Base-by-base conservation (phyloP, 2,797 vertebrate species). In the Pogonophryne albipinna region DNA sequence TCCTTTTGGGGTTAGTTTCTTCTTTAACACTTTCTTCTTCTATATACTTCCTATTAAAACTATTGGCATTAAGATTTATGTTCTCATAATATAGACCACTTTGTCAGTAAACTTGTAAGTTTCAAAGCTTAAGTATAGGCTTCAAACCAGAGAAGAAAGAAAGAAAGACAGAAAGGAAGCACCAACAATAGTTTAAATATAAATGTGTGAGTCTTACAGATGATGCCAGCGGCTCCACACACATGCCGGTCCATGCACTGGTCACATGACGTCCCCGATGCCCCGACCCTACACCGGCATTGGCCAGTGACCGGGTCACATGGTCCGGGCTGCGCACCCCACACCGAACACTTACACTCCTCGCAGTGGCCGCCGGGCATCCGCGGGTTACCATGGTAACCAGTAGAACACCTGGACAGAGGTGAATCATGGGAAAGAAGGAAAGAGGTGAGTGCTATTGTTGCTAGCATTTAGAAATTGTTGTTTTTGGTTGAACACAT, bases 261-360 rank as follows among this genome's bases (percentile, higher is more conserved):
- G 90, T 94, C 96, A 96, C 98, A 99, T 85, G 95, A 94, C 90
- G 65, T 93, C 98, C n/a, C 98, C 0, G 93, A 95, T 47, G 96
- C 93, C 91, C 97, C 97, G 4, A 93, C 94, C 78, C 85, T 95
- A 93, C 98, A 99, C 41, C 68, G 95, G 94, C 98, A 99, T 83
- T 96, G 94, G 72, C 98, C 98, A 0, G 96, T 96, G 87, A 93
- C 85, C 10, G 91, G 76, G 87, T 99, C 95, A 91, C 98, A 99
- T n/a, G 96, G 96, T 71, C 94, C 89, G 44, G 95, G 95, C 89
- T 96, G 68, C 0, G 97, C 94, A 65, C 98, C 97, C 41, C 96
- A 93, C 0, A 4, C 84, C 71, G 97, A 96, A 91, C 98, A 99
- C 97, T 99, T 97, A 99, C 98, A 99, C 93, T 97, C 96, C 92